Evolutionary conservation across 2,888 invertebrate species (phyloP).

Genomic region (Hydrotaea cyrtoneurina): DNA sequence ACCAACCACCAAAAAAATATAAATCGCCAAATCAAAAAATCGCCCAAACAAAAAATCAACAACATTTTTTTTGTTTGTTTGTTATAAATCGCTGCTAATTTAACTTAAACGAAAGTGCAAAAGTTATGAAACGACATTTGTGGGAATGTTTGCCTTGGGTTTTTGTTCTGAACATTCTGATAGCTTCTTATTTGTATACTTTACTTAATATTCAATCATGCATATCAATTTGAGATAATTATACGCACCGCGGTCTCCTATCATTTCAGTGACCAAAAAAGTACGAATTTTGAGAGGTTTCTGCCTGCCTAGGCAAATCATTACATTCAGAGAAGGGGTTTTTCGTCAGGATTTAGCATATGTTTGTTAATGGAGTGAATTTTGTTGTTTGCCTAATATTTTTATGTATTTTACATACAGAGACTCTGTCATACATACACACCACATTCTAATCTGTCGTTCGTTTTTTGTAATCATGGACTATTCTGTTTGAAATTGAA

Average conservation of each 20-base stretch:
- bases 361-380: too few species aligned
- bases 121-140: constrained; percentile 47
- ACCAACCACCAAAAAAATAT: not conserved
- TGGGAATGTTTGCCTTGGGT: constrained; percentile 52
- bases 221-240: constrained; percentile 23
- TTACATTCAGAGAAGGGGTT: too few species aligned
- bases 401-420: too few species aligned
- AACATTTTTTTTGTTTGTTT: not conserved
- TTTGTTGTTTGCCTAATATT: too few species aligned
- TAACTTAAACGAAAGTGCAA: not conserved
- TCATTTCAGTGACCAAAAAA: not conserved
- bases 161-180: not conserved
- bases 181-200: constrained; percentile 6
- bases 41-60: constrained; percentile 31
- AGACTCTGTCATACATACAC: too few species aligned
- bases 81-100: not conserved
- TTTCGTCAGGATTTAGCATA: too few species aligned
- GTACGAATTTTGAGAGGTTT: too few species aligned
- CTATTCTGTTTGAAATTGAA: too few species aligned
- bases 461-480: too few species aligned
- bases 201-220: not conserved
- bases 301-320: too few species aligned
- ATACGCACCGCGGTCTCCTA: constrained; percentile 35
- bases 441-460: too few species aligned
- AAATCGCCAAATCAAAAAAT: constrained; percentile 10